Conservation (phyloP, 2,113 vertebrate species). For the Mionectes macconnelli region DNA sequence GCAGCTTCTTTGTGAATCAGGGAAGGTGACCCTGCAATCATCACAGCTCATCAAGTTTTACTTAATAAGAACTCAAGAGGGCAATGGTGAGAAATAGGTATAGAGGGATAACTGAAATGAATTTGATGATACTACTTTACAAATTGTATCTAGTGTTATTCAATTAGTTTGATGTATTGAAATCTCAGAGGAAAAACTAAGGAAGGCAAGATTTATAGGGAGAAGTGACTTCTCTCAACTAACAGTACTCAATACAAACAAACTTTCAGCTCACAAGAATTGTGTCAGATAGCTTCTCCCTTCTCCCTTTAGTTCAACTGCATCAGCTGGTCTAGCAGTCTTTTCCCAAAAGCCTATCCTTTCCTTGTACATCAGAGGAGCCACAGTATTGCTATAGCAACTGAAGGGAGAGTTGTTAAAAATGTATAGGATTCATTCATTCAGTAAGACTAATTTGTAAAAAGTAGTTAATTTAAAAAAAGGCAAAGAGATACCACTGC, state of each 20-base stretch:
- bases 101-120: background rate
- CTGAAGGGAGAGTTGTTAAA: background rate
- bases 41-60: conserved; percentile 29
- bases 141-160: background rate
- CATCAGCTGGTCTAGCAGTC: background rate
- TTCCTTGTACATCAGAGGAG: background rate
- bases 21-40: conserved; percentile 22
- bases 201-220: background rate
- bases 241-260: background rate
- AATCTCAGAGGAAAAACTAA: background rate
- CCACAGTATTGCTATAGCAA: background rate
- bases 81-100: background rate
- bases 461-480: background rate
- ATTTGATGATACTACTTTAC: background rate
- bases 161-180: background rate
- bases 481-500: background rate
- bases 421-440: background rate
- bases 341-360: background rate
- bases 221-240: background rate
- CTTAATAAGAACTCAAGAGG: conserved; percentile 28
- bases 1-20: background rate
- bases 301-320: background rate
- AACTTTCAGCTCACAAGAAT: background rate
- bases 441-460: background rate
- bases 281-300: background rate